Evolutionary conservation across 2,113 vertebrate species (phyloP).

Genomic region (Sciurus niger): DNA sequence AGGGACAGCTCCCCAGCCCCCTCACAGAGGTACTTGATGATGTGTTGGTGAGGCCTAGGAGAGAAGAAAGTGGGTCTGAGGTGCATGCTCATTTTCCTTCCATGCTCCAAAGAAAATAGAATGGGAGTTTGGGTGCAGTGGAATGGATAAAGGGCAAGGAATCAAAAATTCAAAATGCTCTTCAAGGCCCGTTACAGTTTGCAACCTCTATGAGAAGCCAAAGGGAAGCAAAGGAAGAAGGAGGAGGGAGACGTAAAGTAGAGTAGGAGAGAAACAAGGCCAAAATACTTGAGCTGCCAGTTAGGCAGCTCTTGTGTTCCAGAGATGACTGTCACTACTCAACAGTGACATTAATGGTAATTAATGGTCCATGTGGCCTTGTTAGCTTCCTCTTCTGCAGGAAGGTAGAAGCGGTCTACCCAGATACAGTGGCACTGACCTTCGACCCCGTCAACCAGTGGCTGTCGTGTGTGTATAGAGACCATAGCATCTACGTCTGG

Average conservation of each 20-base stretch:
- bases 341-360: neutral
- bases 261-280: neutral
- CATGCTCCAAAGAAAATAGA: neutral
- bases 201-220: neutral
- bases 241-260: neutral
- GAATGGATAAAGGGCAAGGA: neutral
- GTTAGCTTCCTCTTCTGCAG: constrained; percentile 79
- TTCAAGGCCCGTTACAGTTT: neutral
- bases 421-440: constrained; percentile 91
- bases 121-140: neutral
- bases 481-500: constrained; percentile 96
- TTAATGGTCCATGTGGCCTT: constrained; percentile 1
- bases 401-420: constrained; percentile 86
- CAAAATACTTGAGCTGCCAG: neutral
- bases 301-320: neutral
- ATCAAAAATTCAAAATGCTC: neutral
- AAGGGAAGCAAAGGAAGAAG: neutral
- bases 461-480: constrained; percentile 93
- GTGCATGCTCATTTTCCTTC: neutral
- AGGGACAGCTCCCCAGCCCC: neutral
- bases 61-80: neutral
- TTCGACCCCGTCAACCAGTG: constrained; percentile 88
- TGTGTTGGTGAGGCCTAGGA: neutral
- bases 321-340: neutral
- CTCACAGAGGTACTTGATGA: neutral